Base-by-base conservation (phyloP, 2,888 invertebrate species). In the Phortica okadai region DNA sequence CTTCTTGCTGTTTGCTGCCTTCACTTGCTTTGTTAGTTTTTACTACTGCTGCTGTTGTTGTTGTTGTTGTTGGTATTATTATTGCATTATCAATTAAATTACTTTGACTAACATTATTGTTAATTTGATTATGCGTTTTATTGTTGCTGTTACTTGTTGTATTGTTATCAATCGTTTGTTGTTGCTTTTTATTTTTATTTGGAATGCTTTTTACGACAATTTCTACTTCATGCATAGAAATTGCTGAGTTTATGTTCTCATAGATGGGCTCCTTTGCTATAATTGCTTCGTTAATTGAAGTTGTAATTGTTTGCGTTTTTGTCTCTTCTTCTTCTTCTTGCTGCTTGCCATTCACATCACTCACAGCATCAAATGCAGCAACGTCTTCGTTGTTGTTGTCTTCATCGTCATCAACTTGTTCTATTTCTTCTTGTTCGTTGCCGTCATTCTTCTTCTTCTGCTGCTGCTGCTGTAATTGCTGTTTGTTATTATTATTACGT, bases 191-290 rank as follows among this genome's bases (percentile, higher is more conserved):
- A 21, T 21, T 74, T 16, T 62, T 62, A 16, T 16, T 21, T 62
- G 62, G 62, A 62, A 62, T 62, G 62, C 80, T 82, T 82, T 78
- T 82, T 85, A 81, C 77, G 84, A 83, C 70, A 72, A 33, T 7
- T 50, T 90, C 89, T 83, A 87, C 86, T 79, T 87, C 81, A 59
- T 76, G 86, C 86, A 82, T 84, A 85, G 90, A 84, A 83, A 89
- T 78, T 76, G 89, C 81, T 79, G 89, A 87, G 80, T 83, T 69
- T 45, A 45, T 85, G 70, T 92, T 92, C 81, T 93, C 93, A 89
- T 93, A 93, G 80, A 92, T 92, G 74, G 92, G 91, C 83, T 91
- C 91, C 73, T 79, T 75, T 56, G 80, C 76, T 25, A 72, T 72
- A 56, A 72, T 72, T 56, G 56, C 6, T 56, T 72, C 70, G 69